Evolutionary conservation across 1,140 invertebrate genomes (phyloP).

Genomic region (Aleiodes sp.): DNA sequence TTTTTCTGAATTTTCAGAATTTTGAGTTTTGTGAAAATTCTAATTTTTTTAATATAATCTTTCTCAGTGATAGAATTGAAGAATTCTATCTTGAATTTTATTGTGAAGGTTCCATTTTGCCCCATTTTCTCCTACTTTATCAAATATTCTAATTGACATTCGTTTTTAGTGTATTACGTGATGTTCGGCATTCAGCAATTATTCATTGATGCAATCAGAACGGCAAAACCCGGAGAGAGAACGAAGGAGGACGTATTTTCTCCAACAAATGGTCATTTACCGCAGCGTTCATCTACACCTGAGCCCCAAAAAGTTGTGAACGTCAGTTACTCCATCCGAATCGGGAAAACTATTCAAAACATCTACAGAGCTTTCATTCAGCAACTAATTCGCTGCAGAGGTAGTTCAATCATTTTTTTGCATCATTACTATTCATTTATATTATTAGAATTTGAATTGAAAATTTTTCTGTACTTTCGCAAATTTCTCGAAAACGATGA

Average conservation of each 20-base stretch:
- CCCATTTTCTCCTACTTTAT: slow-evolving; percentile 19
- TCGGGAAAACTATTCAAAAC: neutral
- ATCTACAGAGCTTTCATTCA: slow-evolving; percentile 7
- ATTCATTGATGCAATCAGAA: slow-evolving; percentile 27
- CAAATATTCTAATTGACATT: slow-evolving; percentile 16
- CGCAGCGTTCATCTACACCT: slow-evolving; percentile 24
- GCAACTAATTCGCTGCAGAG: slow-evolving; percentile 38
- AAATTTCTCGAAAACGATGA: no score
- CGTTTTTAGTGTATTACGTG: slow-evolving; percentile 54
- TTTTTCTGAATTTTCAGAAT: no score
- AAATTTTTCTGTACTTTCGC: no score
- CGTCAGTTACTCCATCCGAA: slow-evolving; percentile 1
- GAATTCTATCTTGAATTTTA: no score
- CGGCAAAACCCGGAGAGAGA: neutral
- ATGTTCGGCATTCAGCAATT: slow-evolving; percentile 51
- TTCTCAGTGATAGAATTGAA: no score
- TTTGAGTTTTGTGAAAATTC: no score
- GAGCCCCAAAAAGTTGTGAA: neutral
- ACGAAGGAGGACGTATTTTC: neutral
- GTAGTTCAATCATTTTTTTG: slow-evolving; percentile 35
- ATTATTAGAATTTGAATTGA: no score
- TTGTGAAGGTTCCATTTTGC: no score
- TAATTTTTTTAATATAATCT: no score
- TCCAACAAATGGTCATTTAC: slow-evolving; percentile 12
- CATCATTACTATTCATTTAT: neutral